These are phyloP conservation scores for Heterodera schachtii DNA, from an alignment of 1,140 invertebrate species.

Conservation along the genomic window DNA sequence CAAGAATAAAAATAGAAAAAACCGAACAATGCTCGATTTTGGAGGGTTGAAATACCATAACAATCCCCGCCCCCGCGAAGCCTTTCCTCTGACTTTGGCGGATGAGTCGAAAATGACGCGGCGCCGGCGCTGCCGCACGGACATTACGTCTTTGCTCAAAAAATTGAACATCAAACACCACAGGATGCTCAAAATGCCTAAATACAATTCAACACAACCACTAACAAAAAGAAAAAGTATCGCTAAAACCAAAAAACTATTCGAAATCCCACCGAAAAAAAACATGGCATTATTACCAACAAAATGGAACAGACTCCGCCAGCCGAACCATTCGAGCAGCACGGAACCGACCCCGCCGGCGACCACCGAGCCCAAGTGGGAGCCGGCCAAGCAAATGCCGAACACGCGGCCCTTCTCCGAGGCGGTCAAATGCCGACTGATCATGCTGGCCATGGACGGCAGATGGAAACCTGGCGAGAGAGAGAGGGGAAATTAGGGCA, in stretches of 20 bases:
- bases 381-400: conserved; percentile 74
- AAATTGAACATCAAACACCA: conserved; percentile 69
- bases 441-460: conserved; percentile 76
- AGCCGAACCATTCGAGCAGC: conserved; percentile 74
- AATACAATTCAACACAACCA: conserved; percentile 32
- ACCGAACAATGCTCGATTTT: too few species aligned
- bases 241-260: conserved; percentile 24
- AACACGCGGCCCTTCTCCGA: conserved; percentile 76
- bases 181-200: conserved; percentile 70
- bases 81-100: neutral
- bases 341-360: conserved; percentile 76
- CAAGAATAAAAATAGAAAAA: too few species aligned
- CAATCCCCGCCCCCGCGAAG: too few species aligned
- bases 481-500: neutral
- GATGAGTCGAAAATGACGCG: conserved; percentile 48
- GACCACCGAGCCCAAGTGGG: conserved; percentile 71
- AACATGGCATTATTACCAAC: conserved; percentile 67
- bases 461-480: conserved; percentile 72
- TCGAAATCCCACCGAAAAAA: conserved; percentile 57
- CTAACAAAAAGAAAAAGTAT: neutral
- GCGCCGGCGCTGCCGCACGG: conserved; percentile 67
- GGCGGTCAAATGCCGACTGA: conserved; percentile 73
- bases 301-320: conserved; percentile 74
- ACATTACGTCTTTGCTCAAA: conserved; percentile 30
- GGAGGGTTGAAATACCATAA: too few species aligned